Evolutionary conservation across 2,797 vertebrate species (phyloP).

Genomic region (Selene dorsalis): DNA sequence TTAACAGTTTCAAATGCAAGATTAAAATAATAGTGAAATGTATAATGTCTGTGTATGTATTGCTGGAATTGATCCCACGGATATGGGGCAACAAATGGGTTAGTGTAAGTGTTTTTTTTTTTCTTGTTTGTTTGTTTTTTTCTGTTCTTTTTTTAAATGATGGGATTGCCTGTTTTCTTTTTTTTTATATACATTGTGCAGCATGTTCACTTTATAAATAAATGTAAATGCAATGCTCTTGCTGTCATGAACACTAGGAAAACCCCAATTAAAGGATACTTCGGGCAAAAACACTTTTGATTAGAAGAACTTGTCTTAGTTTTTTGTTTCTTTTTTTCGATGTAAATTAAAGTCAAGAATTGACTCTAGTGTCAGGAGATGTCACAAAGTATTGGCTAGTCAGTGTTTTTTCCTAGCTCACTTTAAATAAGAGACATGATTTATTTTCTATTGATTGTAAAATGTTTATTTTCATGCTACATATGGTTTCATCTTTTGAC

Average conservation of each 20-base stretch:
- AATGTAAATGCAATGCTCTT: constrained; percentile 80
- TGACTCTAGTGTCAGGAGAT: constrained; percentile 39
- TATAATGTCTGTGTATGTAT: constrained; percentile 76
- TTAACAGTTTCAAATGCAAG: constrained; percentile 70
- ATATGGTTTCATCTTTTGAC: constrained; percentile 37
- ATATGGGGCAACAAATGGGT: constrained; percentile 35
- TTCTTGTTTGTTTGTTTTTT: constrained; percentile 22
- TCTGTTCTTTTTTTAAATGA: constrained; percentile 52
- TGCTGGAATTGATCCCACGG: constrained; percentile 68
- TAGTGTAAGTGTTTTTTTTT: constrained; percentile 42
- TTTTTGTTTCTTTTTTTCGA: constrained; percentile 9
- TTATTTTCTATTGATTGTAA: constrained; percentile 57
- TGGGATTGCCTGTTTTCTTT: constrained; percentile 68
- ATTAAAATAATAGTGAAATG: constrained; percentile 70
- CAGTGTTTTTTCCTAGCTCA: constrained; percentile 41
- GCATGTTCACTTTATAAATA: constrained; percentile 83
- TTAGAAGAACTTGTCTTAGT: constrained; percentile 46
- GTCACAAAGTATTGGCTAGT: constrained; percentile 44
- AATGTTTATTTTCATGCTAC: constrained; percentile 45
- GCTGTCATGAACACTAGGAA: constrained; percentile 74
- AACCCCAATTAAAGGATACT: constrained; percentile 30
- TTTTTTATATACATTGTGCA: constrained; percentile 79
- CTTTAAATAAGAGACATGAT: constrained; percentile 30
- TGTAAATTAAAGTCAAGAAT: constrained; percentile 50
- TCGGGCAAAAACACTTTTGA: constrained; percentile 39